A percentile compares a stretch with the other conserved stretches of the same genome.
Evolutionary conservation across 2,888 invertebrate genomes (phyloP).

Genomic region (Drosophila falleni): DNA sequence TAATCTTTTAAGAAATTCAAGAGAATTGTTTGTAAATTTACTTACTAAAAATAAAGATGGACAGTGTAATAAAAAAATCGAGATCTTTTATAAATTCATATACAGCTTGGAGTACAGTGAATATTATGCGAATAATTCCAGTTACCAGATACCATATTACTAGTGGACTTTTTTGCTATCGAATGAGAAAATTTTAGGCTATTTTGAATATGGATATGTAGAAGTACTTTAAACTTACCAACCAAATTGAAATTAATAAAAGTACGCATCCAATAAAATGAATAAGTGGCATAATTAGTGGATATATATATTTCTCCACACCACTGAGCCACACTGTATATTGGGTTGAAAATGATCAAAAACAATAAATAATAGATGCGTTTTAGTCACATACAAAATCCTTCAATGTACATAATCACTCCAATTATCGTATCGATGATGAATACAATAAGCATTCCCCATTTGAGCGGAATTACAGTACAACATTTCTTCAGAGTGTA

Average conservation of each 20-base stretch:
- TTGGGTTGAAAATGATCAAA: not conserved
- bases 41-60: not conserved
- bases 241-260: not conserved
- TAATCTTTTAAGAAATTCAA: not conserved
- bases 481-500: not conserved
- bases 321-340: not conserved
- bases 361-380: not conserved
- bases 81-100: too few species aligned
- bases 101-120: too few species aligned
- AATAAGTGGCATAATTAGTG: not conserved
- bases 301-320: not conserved
- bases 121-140: not conserved
- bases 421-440: not conserved
- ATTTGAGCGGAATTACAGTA: not conserved
- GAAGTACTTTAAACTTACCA: not conserved
- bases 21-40: not conserved
- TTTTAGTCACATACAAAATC: not conserved
- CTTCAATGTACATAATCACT: not conserved
- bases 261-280: not conserved
- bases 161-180: not conserved
- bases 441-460: not conserved
- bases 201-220: not conserved
- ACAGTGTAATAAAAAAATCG: too few species aligned
- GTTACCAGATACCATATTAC: not conserved
- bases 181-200: not conserved